Evolutionary conservation across 1,140 invertebrate genomes (phyloP).

Genomic region (Delia radicum): DNA sequence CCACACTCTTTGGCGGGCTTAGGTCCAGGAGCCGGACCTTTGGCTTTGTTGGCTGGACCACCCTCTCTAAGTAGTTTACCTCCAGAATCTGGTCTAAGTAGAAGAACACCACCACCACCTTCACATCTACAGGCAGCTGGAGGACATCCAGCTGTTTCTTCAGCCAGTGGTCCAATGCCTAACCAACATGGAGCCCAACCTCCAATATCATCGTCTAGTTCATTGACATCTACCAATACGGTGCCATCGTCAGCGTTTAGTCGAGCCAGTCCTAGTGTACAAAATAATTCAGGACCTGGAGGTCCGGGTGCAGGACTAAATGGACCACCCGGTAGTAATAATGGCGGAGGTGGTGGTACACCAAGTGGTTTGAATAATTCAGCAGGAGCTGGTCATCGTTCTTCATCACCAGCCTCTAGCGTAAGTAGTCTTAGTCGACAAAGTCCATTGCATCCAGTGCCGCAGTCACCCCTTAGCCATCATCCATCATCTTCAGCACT

Average conservation of each 20-base stretch:
- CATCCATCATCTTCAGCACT: slow-evolving; percentile 50
- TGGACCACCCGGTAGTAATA: slow-evolving; percentile 37
- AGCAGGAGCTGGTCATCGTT: slow-evolving; percentile 44
- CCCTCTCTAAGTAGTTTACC: slow-evolving; percentile 46
- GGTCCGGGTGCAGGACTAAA: slow-evolving; percentile 23
- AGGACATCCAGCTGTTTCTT: slow-evolving; percentile 41
- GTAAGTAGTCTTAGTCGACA: slow-evolving; percentile 51
- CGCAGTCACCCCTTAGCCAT: slow-evolving; percentile 50
- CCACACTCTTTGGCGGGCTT: slow-evolving; percentile 48
- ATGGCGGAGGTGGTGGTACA: slow-evolving; percentile 30
- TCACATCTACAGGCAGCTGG: slow-evolving; percentile 40
- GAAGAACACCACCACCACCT: slow-evolving; percentile 50
- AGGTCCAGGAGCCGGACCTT: slow-evolving; percentile 45
- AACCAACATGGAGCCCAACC: neutral
- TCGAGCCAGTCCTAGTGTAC: slow-evolving; percentile 54
- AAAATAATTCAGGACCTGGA: slow-evolving; percentile 35
- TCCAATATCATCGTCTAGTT: slow-evolving; percentile 35
- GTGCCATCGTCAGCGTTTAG: slow-evolving; percentile 55
- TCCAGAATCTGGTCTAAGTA: slow-evolving; percentile 45
- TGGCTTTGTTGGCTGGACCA: slow-evolving; percentile 45
- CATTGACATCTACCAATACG: slow-evolving; percentile 42
- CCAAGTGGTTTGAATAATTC: slow-evolving; percentile 39
- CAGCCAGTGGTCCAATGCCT: slow-evolving; percentile 4
- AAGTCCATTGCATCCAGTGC: slow-evolving; percentile 52
- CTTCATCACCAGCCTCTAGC: slow-evolving; percentile 48